phyloP scores from a whole-genome alignment of 2,113 vertebrate genomes.

The Poeciliopsis occidentalis region DNA sequence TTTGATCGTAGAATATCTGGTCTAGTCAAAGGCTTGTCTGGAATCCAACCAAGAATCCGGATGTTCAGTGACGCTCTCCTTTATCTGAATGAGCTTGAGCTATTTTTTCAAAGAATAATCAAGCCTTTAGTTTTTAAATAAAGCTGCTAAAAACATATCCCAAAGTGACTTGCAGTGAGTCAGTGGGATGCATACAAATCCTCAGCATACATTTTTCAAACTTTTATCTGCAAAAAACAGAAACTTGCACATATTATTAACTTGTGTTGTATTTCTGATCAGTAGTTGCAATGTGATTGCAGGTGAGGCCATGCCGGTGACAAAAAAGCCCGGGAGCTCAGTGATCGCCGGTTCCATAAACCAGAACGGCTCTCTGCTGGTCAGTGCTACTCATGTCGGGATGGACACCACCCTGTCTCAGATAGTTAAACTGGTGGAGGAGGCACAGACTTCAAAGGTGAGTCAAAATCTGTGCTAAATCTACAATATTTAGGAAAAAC shows the following conservation, averaged over 20 bases:
- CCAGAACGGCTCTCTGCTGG: constrained; percentile 93
- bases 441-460: constrained; percentile 98
- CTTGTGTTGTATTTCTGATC: constrained; percentile 24
- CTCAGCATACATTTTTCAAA: no score
- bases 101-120: no score
- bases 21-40: no score
- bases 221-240: no score
- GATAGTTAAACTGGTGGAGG: constrained; percentile 97
- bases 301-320: constrained; percentile 99
- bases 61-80: no score
- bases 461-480: constrained; percentile 6
- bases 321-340: constrained; percentile 89
- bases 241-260: background rate
- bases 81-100: no score
- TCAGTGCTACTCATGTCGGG: constrained; percentile 94
- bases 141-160: no score
- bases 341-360: constrained; percentile 99
- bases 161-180: no score
- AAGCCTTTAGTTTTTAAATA: no score
- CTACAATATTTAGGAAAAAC: background rate
- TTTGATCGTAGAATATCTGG: no score
- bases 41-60: no score
- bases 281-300: constrained; percentile 35
- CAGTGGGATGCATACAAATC: no score
- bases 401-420: constrained; percentile 95